phyloP scores from a whole-genome alignment of 2,888 invertebrate genomes.

The Thelaira solivaga region DNA sequence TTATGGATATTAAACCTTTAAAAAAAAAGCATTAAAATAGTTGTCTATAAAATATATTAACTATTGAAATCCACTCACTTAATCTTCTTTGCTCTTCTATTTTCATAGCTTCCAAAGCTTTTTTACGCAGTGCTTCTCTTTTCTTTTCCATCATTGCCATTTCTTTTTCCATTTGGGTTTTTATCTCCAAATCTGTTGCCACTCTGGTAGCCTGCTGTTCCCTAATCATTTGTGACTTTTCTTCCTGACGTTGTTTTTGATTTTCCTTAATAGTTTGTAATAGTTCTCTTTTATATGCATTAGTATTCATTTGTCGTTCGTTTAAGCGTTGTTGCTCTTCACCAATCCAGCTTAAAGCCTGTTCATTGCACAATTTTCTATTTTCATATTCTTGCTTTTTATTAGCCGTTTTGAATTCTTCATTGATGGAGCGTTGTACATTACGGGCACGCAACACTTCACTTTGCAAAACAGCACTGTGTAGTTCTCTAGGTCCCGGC shows the following conservation, averaged over 20 bases:
- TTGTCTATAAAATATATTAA: not conserved
- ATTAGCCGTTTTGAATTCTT: constrained; percentile 67
- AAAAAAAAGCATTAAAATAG: not conserved
- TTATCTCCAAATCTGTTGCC: constrained; percentile 70
- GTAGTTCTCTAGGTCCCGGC: constrained; percentile 73
- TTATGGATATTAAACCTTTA: not conserved
- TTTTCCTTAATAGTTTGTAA: constrained; percentile 70
- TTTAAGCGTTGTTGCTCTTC: constrained; percentile 72
- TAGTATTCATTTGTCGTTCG: constrained; percentile 66
- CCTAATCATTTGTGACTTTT: constrained; percentile 64
- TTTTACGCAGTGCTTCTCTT: constrained; percentile 67
- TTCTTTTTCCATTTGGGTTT: constrained; percentile 75
- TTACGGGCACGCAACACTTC: constrained; percentile 73
- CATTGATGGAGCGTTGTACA: constrained; percentile 71
- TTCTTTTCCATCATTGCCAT: constrained; percentile 67
- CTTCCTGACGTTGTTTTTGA: constrained; percentile 64
- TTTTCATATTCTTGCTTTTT: constrained; percentile 70
- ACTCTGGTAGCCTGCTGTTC: constrained; percentile 66
- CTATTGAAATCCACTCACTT: constrained; percentile 62
- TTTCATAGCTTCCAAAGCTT: constrained; percentile 72
- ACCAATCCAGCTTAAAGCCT: constrained; percentile 74
- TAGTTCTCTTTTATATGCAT: constrained; percentile 71
- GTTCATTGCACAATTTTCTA: constrained; percentile 69
- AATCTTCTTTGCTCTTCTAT: constrained; percentile 70
- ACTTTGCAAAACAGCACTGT: constrained; percentile 74